Base-by-base conservation (phyloP, 2,797 vertebrate species). In the Rhinophrynus dorsalis region DNA sequence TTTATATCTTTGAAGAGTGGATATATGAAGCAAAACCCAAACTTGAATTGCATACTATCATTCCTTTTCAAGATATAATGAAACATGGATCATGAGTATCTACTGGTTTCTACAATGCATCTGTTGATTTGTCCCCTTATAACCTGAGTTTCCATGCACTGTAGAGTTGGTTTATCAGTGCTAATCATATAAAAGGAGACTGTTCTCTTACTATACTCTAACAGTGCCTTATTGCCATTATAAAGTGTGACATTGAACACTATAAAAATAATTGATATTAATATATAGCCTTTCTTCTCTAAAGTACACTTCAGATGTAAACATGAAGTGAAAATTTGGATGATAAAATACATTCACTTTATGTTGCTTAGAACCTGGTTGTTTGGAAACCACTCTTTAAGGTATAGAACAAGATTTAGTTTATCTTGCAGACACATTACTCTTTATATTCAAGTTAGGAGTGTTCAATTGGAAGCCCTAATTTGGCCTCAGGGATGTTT, bases 201-300 rank as follows among this genome's bases (percentile, higher is more conserved):
- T 42, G 50, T 20, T 6, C 1, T 51, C 54, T 72, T 26, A 64
- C 18, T 72, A 44, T 65, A 72, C 61, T 59, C 69, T 57, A 73
- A 56, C 70, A 73, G 70, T 66, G 62, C 62, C 62, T 73, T 73
- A 73, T 73, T 73, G 70, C 70, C 62, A 54, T 60, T 37, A 66
- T 67, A 66, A 73, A 73, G 54, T 54, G 70, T 59, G 54, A 73
- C 47, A 60, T 60, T 42, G 27, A 66, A 27, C 47, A 60, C 23
- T 59, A 66, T 44, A 73, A 67, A 66, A 73, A 73, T 66, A 73
- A 67, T 37, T 21, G 27, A 7, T 51, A 45, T 18, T 54, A 52
- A 60, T 67, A 32, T 51, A 35, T 60, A 66, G 30, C 17, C 29
- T 24, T 54, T 66, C 7, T 44, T 60, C 29, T 73, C 48, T 26